A percentile compares a stretch with the other conserved stretches of the same genome.
These are phyloP conservation scores for Conopomorpha cramerella DNA, from an alignment of 1,140 invertebrate genomes.

Conservation along the genomic window DNA sequence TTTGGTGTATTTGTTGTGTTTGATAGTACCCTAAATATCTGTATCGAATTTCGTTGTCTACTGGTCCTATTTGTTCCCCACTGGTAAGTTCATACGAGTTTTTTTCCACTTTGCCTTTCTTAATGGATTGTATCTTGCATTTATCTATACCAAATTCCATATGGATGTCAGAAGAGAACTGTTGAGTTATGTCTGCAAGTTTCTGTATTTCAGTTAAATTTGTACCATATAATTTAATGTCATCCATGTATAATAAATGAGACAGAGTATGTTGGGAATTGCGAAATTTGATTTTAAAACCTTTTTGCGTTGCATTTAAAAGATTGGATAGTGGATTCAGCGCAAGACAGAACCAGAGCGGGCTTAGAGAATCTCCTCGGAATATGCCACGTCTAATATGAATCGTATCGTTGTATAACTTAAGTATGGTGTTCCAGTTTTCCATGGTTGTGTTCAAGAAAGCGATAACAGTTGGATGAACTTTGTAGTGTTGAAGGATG, in stretches of 20 bases:
- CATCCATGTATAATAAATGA: no score
- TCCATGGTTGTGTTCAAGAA: constrained; percentile 6
- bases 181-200: constrained; percentile 5
- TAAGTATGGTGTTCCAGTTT: constrained; percentile 7
- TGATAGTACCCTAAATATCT: constrained; percentile 6
- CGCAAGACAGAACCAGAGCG: constrained; percentile 15
- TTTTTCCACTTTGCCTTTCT: constrained; percentile 2
- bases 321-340: no score
- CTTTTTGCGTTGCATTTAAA: no score
- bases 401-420: constrained; percentile 1
- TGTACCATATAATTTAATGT: no score
- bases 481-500: constrained; percentile 1
- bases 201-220: constrained; percentile 5
- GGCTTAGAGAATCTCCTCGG: constrained; percentile 12
- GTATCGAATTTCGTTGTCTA: constrained; percentile 1
- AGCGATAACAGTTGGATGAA: constrained; percentile 2
- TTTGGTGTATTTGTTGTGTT: constrained; percentile 3
- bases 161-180: constrained; percentile 6
- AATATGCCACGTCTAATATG: constrained; percentile 13
- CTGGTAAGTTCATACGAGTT: not conserved
- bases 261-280: no score
- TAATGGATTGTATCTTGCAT: constrained; percentile 6
- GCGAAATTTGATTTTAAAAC: no score
- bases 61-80: constrained; percentile 3
- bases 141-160: constrained; percentile 11